phyloP scores from a whole-genome alignment of 2,797 vertebrate genomes.

The Hafferia zeledoni region DNA sequence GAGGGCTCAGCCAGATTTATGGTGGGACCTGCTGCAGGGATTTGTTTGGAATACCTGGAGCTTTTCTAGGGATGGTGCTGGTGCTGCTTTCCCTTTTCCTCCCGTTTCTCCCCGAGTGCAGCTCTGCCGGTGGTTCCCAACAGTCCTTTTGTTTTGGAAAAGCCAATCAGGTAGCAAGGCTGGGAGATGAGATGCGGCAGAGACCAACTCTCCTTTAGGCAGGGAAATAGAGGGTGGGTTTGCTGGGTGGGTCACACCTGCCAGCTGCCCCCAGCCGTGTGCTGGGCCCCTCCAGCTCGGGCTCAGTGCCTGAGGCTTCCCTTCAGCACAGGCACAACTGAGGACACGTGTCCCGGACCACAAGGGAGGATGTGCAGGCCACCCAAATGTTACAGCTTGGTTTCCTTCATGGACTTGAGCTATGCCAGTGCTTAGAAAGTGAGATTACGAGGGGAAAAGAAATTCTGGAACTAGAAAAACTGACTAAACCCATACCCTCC shows the following conservation, averaged over 20 bases:
- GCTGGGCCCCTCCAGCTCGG: neutral
- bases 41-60: neutral
- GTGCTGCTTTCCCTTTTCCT: neutral
- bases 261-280: neutral
- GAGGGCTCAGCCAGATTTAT: neutral
- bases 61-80: neutral
- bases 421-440: neutral
- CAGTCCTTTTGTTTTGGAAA: slow-evolving; percentile 17
- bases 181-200: neutral
- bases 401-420: neutral
- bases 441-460: neutral
- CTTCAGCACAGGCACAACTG: neutral
- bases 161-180: slow-evolving; percentile 30
- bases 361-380: neutral
- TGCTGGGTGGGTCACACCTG: neutral
- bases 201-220: neutral
- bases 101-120: neutral
- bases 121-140: neutral
- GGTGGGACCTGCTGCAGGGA: neutral
- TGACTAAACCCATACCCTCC: neutral
- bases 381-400: neutral
- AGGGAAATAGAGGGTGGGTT: neutral
- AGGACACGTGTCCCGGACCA: neutral
- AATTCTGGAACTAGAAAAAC: neutral
- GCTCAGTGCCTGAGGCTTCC: neutral